Percentiles rank a stretch among this genome's conserved stretches.
Evolutionary conservation across 2,888 invertebrate species (phyloP).

Genomic region (Ectemnius continuus): DNA sequence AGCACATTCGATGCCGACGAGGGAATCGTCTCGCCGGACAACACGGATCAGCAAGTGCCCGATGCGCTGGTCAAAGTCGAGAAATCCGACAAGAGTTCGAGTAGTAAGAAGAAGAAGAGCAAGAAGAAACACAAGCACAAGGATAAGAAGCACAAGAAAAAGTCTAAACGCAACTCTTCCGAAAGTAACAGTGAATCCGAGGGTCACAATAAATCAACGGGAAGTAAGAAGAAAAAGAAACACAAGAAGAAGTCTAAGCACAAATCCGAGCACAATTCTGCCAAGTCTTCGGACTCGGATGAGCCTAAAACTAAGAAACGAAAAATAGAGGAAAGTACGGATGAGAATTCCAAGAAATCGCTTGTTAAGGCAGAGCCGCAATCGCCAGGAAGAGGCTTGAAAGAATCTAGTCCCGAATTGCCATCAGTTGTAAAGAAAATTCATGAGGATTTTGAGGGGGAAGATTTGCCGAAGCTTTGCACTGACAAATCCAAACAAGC

Average conservation of each 20-base stretch:
- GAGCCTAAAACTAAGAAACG: slow-evolving; percentile 55
- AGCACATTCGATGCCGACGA: slow-evolving; percentile 82
- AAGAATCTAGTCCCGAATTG: slow-evolving; percentile 59
- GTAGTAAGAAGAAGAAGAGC: slow-evolving; percentile 63
- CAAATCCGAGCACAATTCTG: slow-evolving; percentile 67
- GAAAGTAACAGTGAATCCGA: slow-evolving; percentile 68
- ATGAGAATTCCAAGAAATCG: background rate
- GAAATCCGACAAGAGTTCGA: slow-evolving; percentile 50
- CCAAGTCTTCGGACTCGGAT: slow-evolving; percentile 61
- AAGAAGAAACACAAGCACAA: slow-evolving; percentile 80
- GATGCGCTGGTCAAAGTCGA: slow-evolving; percentile 57
- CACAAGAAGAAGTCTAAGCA: slow-evolving; percentile 74
- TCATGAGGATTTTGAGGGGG: slow-evolving; percentile 77
- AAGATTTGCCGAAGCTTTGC: slow-evolving; percentile 65
- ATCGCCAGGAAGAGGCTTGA: background rate
- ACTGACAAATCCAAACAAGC: slow-evolving; percentile 75
- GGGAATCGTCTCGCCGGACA: slow-evolving; percentile 65
- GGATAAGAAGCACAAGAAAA: slow-evolving; percentile 79
- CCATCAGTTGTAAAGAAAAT: slow-evolving; percentile 75
- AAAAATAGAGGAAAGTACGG: slow-evolving; percentile 24
- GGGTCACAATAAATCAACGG: slow-evolving; percentile 53
- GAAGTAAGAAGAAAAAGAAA: slow-evolving; percentile 70
- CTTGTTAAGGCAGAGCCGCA: slow-evolving; percentile 23
- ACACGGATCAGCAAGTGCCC: slow-evolving; percentile 52
- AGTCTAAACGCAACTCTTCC: slow-evolving; percentile 76